Conservation (phyloP, 2,888 invertebrate species). For the Papilio elwesi region DNA sequence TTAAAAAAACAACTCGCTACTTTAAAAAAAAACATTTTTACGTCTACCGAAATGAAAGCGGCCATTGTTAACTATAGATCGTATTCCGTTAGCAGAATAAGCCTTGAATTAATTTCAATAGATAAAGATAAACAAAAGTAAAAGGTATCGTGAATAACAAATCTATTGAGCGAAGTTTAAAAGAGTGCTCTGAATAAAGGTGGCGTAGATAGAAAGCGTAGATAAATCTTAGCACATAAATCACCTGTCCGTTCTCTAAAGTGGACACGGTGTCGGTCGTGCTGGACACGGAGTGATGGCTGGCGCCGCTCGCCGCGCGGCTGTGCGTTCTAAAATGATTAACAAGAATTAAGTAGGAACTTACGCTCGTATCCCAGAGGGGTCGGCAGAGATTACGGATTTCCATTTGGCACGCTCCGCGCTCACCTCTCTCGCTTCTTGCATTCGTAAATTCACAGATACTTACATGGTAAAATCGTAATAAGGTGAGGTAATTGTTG, state of each 20-base stretch:
- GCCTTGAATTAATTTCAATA: background rate
- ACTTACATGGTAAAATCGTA: too few species aligned
- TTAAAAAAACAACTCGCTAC: too few species aligned
- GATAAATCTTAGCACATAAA: constrained; percentile 34
- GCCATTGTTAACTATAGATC: background rate
- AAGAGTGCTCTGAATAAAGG: constrained; percentile 4
- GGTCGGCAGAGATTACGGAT: too few species aligned
- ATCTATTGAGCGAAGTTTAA: constrained; percentile 9
- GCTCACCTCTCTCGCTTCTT: too few species aligned
- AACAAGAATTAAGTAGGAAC: constrained; percentile 24
- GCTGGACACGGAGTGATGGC: constrained; percentile 79
- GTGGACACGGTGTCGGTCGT: constrained; percentile 78
- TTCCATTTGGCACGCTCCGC: too few species aligned
- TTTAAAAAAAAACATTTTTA: too few species aligned
- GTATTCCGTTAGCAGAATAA: background rate
- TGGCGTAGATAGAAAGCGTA: constrained; percentile 29
- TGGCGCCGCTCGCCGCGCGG: constrained; percentile 79
- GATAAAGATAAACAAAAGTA: background rate
- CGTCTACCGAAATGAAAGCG: too few species aligned
- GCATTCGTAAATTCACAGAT: too few species aligned
- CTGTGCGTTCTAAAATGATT: constrained; percentile 74
- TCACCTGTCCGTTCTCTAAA: constrained; percentile 81
- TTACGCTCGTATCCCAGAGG: background rate
- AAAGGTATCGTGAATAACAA: constrained; percentile 1
- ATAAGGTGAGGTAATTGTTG: too few species aligned